Evolutionary conservation across 2,888 invertebrate genomes (phyloP).

Genomic region (Celastrina argiolus): DNA sequence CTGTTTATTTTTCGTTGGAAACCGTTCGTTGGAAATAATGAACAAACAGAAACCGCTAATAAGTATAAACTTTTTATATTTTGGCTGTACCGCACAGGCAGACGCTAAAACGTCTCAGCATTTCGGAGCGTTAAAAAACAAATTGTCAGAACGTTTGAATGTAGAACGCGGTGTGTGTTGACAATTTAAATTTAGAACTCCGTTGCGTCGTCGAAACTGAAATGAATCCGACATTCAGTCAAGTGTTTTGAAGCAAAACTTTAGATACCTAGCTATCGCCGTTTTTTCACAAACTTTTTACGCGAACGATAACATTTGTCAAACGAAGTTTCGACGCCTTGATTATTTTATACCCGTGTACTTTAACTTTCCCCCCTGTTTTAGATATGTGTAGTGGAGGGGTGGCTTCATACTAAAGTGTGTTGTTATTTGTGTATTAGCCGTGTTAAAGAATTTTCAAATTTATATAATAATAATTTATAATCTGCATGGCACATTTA

Average conservation of each 20-base stretch:
- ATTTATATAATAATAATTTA: too few species aligned
- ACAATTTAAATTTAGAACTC: conserved; percentile 15
- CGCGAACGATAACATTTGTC: conserved; percentile 2
- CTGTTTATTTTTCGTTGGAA: background rate
- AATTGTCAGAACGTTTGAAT: conserved; percentile 15
- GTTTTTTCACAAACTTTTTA: background rate
- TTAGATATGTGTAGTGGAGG: too few species aligned
- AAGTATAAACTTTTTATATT: background rate
- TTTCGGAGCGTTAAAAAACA: background rate
- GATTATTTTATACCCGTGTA: too few species aligned
- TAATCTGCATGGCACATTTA: too few species aligned
- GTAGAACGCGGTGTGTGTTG: conserved; percentile 1
- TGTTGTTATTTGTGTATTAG: too few species aligned
- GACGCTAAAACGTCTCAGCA: background rate
- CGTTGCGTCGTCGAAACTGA: conserved; percentile 18
- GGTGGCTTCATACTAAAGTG: too few species aligned
- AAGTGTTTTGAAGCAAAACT: conserved; percentile 16
- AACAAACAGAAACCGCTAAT: background rate
- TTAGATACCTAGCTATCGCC: background rate
- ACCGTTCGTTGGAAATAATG: background rate
- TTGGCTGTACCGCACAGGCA: background rate
- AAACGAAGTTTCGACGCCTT: too few species aligned
- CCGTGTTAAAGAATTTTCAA: too few species aligned
- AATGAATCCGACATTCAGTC: conserved; percentile 2
- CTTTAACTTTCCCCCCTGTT: too few species aligned